Percentiles rank a stretch among this genome's conserved stretches.
Conservation (phyloP, 2,113 vertebrate species). For the Erinaceus europaeus region DNA sequence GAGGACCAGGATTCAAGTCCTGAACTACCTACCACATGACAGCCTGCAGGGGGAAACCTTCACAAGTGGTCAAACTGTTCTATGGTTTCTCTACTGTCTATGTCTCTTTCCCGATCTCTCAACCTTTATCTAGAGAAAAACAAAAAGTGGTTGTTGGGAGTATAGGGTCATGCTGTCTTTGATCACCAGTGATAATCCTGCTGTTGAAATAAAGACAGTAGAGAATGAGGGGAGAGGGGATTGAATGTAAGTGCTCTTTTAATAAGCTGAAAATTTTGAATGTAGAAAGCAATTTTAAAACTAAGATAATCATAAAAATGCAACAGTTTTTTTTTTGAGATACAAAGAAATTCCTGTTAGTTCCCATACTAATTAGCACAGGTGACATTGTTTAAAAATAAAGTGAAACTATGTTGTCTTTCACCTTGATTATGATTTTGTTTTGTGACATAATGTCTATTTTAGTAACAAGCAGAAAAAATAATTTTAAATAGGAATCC, state of each 20-base stretch:
- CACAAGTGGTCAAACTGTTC: no score
- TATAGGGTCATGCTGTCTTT: no score
- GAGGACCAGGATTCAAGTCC: no score
- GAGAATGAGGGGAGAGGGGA: no score
- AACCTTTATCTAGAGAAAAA: no score
- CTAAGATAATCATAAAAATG: conserved; percentile 26
- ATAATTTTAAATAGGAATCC: conserved; percentile 51
- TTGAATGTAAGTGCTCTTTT: neutral
- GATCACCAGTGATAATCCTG: no score
- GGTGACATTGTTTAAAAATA: neutral
- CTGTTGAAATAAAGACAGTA: no score
- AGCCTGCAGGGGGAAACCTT: no score
- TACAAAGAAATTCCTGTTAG: neutral
- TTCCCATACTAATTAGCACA: neutral
- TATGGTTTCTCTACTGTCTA: conserved; percentile 2
- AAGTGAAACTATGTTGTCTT: conserved; percentile 17
- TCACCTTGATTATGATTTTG: neutral
- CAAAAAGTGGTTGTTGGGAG: no score
- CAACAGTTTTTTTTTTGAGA: conserved; percentile 22
- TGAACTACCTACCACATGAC: no score
- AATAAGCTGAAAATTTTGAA: neutral
- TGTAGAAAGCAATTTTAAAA: conserved; percentile 5
- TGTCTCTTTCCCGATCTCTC: no score
- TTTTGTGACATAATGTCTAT: conserved; percentile 31
- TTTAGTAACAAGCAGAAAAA: conserved; percentile 56